phyloP scores from a whole-genome alignment of 2,113 vertebrate species.

The Rhinichthys klamathensis region DNA sequence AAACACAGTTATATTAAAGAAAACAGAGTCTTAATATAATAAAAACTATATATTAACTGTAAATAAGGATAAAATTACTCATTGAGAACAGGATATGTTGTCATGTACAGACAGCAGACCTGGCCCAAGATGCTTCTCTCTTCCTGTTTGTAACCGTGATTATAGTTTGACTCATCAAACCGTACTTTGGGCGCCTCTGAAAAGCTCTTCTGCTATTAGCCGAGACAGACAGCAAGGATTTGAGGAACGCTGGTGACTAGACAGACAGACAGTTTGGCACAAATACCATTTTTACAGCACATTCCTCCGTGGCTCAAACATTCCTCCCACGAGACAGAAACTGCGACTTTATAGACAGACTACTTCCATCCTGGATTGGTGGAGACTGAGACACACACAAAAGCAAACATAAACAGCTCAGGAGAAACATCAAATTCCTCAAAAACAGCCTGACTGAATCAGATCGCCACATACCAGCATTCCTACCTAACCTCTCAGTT shows the following conservation, averaged over 20 bases:
- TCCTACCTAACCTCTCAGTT: not conserved
- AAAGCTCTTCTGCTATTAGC: constrained; percentile 7
- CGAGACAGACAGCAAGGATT: constrained; percentile 1
- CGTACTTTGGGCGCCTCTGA: not conserved
- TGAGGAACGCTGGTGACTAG: not conserved
- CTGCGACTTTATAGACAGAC: constrained; percentile 16
- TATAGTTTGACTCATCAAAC: constrained; percentile 24
- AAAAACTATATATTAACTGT: too few relatives aligned
- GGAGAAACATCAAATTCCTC: constrained; percentile 8
- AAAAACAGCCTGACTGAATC: constrained; percentile 14
- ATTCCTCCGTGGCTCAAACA: constrained; percentile 42
- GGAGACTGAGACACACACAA: constrained; percentile 11
- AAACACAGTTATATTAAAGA: not conserved
- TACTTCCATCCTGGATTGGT: not conserved
- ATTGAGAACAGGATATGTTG: not conserved
- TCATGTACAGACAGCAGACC: not conserved
- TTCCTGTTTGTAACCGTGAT: constrained; percentile 1
- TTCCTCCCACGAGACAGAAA: constrained; percentile 32
- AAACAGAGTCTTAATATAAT: not conserved
- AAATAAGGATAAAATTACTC: too few relatives aligned
- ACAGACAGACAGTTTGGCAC: constrained; percentile 24
- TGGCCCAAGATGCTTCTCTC: not conserved
- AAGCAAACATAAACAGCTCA: constrained; percentile 31
- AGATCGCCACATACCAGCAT: not conserved
- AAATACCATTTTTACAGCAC: constrained; percentile 43